Evolutionary conservation across 2,113 vertebrate genomes (phyloP).

Genomic region (Parus major): DNA sequence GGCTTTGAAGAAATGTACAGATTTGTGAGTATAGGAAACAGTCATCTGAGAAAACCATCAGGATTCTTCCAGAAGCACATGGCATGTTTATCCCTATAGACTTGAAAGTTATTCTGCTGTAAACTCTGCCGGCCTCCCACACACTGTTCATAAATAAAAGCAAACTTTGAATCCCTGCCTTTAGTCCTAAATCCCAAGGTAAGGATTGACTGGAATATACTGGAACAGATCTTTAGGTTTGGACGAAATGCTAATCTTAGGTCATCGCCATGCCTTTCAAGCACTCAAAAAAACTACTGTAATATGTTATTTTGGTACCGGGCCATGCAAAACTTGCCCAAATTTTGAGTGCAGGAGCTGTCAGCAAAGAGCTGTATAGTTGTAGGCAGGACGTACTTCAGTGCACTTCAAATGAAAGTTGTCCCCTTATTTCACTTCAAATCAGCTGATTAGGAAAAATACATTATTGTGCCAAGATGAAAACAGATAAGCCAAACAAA

Average conservation of each 20-base stretch:
- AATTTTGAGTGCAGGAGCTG: not conserved
- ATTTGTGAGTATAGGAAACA: not conserved
- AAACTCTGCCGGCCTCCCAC: not conserved
- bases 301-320: constrained; percentile 30
- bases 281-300: not conserved
- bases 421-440: not conserved
- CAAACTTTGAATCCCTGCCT: constrained; percentile 32
- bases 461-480: not conserved
- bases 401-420: not conserved
- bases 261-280: not conserved
- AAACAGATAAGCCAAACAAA: not conserved
- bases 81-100: not conserved
- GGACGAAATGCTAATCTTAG: constrained; percentile 30
- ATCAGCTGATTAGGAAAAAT: constrained; percentile 36
- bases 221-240: constrained; percentile 45
- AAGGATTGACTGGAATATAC: constrained; percentile 58
- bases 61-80: not conserved
- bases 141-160: constrained; percentile 8
- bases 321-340: constrained; percentile 15
- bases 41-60: not conserved
- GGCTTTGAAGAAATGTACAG: not conserved
- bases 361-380: not conserved
- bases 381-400: not conserved
- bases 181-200: constrained; percentile 53
- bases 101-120: not conserved